Evolutionary conservation across 2,113 vertebrate species (phyloP), one percentile per base, ranked within the genome.

Genomic region (Smithornis capensis): DNA sequence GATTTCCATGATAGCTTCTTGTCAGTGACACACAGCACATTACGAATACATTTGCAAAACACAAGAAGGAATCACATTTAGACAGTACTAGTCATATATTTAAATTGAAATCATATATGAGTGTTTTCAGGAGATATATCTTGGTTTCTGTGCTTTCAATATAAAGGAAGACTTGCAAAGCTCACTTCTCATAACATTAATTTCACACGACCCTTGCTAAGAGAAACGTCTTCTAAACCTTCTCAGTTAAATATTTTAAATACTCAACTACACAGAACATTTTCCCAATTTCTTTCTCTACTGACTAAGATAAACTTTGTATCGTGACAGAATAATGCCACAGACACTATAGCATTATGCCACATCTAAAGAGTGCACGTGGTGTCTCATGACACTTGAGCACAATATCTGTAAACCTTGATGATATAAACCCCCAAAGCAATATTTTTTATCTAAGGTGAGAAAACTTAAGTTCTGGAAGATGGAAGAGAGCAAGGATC

Each of bases 1-100:
- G 63, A 79, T 94, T 95, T 94, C 70, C 67, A 52, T 57, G 13
- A n/a, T 65, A 67, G 65, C 91, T 83, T 92, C 88, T 91, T 82
- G 55, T 57, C 55, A 77, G 44, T 80, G n/a, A 76, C 69, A 92
- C 60, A 27, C 3, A 70, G 63, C 87, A 68, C 1, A 10, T 45
- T 16, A 80, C 9, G 82, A 59, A 44, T 56, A 28, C 21, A 45
- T 49, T 52, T 73, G 27, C 8, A 65, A 68, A 79, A 74, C 25
- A 47, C 1, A 23, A 64, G 16, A 38, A 40, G 8, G 16, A 57
- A 44, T 12, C 9, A 75, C 33, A 60, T 52, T 5, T 6, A 71
- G 19, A 21, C 12, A 68, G 11, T 14, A 50, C 1, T 33, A 55
- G 12, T 29, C 5, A 59, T 7, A 55, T 27, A 35, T 52, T 50